Base-by-base conservation (phyloP, 2,888 invertebrate genomes). In the Adela reaumurella region DNA sequence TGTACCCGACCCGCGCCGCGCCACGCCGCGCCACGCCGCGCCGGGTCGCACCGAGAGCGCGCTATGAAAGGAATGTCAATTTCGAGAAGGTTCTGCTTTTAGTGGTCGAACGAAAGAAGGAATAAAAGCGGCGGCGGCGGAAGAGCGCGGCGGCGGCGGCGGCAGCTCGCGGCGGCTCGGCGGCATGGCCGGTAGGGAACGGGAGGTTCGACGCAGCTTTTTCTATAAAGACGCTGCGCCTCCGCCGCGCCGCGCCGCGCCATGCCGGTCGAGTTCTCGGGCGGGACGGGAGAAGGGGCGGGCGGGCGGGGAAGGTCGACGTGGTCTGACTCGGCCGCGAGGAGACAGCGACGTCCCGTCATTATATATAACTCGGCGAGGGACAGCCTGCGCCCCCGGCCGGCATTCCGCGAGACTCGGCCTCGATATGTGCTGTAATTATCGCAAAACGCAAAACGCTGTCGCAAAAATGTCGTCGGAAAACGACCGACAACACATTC, bases 401-500 rank as follows among this genome's bases (percentile, higher is more conserved):
- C 8, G 59, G 67, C 71, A 77, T 78, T 72, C 77, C 67, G 44
- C 58, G 67, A 72, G 71, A 59, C 62, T 70, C 70, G 58, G 58
- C 59, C 67, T 74, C 76, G 76, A 76, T 77, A 74, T 74, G 74
- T 66, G 63, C 72, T 67, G 72, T 74, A 77, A 78, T 78, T 77
- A 76, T 74, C 71, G 67, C 74, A 74, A 74, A 77, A 73, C 74
- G 72, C 67, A 63, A 66, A 65, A 68, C 64, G 69, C 67, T 69
- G 72, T 73, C 74, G 71, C 72, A 77, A 72, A 76, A 77, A 78
- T 77, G 76, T 76, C 78, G 76, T 76, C 64, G 74, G 67, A 67
- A 68, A 74, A 72, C 74, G 69, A 67, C 59, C 65, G 73, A 77
- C 78, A 78, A 77, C 77, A 77, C 77, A 74, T 78, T 77, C 77